Evolutionary conservation across 2,113 vertebrate species (phyloP).

Genomic region (Capra hircus): DNA sequence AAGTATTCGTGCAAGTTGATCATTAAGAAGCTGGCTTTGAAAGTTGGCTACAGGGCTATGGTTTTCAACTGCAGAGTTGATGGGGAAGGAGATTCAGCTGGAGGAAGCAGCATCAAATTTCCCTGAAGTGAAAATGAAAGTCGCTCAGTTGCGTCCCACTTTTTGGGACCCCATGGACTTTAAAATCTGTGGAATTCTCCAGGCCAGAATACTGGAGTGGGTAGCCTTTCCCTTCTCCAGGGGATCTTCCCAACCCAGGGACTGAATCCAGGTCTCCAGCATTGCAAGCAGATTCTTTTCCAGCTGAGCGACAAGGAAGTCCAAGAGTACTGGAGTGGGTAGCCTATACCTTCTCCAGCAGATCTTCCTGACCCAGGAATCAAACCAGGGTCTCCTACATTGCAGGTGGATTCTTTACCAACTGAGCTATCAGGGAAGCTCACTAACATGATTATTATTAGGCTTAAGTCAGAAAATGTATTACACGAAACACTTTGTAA

Average conservation of each 20-base stretch:
- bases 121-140: not conserved
- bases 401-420: not conserved
- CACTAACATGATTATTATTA: not conserved
- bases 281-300: accelerated
- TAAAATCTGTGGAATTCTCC: not conserved
- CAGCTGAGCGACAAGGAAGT: not conserved
- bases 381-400: not conserved
- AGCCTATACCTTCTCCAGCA: accelerated
- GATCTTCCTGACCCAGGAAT: not conserved
- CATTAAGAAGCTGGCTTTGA: not conserved
- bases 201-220: not conserved
- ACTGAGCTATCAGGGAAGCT: not conserved
- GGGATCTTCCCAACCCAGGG: not conserved
- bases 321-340: not conserved
- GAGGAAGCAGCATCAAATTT: not conserved
- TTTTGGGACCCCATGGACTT: not conserved
- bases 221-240: not conserved
- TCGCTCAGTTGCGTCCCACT: not conserved
- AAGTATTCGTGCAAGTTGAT: not conserved
- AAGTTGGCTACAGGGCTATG: not conserved
- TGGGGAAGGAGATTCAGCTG: not conserved
- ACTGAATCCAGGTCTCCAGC: not conserved
- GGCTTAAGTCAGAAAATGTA: not conserved
- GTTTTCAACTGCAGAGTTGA: not conserved
- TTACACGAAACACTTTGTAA: not conserved